Evolutionary conservation across 2,888 invertebrate species (phyloP).

Genomic region (Blastobasis lacticolella): DNA sequence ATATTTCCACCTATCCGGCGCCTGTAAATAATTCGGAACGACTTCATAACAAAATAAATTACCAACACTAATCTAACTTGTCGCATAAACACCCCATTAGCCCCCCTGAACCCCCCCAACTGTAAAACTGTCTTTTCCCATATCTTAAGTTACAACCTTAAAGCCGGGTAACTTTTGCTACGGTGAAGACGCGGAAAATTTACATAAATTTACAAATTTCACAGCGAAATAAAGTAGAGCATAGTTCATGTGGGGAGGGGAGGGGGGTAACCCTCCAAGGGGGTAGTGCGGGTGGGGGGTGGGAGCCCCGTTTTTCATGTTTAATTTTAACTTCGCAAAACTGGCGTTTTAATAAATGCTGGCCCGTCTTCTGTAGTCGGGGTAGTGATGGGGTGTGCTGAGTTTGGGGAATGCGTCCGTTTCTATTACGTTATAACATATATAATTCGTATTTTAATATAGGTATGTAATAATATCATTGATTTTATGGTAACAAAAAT

Average conservation of each 20-base stretch:
- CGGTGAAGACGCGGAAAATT: constrained; percentile 67
- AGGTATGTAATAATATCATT: too few relatives aligned
- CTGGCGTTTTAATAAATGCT: constrained; percentile 69
- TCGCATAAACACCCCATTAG: constrained; percentile 18
- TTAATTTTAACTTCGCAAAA: constrained; percentile 73
- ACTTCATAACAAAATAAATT: constrained; percentile 10
- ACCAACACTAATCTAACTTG: constrained; percentile 12
- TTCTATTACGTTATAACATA: too few relatives aligned
- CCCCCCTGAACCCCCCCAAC: not conserved
- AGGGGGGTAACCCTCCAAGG: constrained; percentile 10
- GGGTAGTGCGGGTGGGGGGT: constrained; percentile 14
- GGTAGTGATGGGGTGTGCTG: constrained; percentile 1
- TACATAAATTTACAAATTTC: constrained; percentile 74
- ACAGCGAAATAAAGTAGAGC: constrained; percentile 63
- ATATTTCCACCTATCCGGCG: not conserved
- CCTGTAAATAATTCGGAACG: constrained; percentile 6
- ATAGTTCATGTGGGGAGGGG: constrained; percentile 33
- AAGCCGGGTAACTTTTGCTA: constrained; percentile 43
- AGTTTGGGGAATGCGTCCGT: too few relatives aligned
- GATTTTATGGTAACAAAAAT: too few relatives aligned
- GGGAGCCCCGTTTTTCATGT: constrained; percentile 66
- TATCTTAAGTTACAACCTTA: constrained; percentile 18
- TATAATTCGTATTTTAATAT: too few relatives aligned
- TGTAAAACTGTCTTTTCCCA: constrained; percentile 6
- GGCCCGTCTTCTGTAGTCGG: constrained; percentile 28